Percentiles rank a stretch among this genome's conserved stretches.
Evolutionary conservation across 2,113 vertebrate genomes (phyloP).

Genomic region (Tenebrosternarchus preto): DNA sequence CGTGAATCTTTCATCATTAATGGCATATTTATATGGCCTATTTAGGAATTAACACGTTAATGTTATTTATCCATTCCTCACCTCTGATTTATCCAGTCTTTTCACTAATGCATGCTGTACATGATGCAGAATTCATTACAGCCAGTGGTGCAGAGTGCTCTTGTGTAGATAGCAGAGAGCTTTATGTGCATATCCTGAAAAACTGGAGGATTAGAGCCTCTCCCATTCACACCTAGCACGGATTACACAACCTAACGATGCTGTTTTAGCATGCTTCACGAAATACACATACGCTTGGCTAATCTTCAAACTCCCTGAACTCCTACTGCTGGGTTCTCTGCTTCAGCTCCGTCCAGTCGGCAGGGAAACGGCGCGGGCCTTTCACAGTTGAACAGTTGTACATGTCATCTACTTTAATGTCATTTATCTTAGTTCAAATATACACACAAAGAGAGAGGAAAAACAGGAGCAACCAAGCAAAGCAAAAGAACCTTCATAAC

Average conservation of each 20-base stretch:
- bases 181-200: too few species aligned
- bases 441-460: too few species aligned
- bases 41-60: too few species aligned
- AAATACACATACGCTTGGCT: neutral
- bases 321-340: neutral
- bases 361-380: neutral
- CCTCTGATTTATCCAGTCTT: too few species aligned
- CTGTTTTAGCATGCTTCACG: neutral
- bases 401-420: too few species aligned
- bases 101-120: too few species aligned
- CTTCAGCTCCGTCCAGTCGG: neutral
- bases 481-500: neutral
- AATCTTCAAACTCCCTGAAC: slow-evolving; percentile 23
- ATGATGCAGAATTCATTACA: neutral
- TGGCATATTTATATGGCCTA: too few species aligned
- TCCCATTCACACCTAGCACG: neutral
- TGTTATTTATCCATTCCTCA: too few species aligned
- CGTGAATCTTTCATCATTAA: too few species aligned
- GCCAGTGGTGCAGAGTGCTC: neutral
- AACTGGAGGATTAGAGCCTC: neutral
- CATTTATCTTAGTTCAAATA: too few species aligned
- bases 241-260: neutral
- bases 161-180: neutral
- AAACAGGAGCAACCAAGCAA: neutral
- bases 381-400: neutral